Conservation (phyloP, 1,140 invertebrate genomes). For the Plutomurus gul region DNA sequence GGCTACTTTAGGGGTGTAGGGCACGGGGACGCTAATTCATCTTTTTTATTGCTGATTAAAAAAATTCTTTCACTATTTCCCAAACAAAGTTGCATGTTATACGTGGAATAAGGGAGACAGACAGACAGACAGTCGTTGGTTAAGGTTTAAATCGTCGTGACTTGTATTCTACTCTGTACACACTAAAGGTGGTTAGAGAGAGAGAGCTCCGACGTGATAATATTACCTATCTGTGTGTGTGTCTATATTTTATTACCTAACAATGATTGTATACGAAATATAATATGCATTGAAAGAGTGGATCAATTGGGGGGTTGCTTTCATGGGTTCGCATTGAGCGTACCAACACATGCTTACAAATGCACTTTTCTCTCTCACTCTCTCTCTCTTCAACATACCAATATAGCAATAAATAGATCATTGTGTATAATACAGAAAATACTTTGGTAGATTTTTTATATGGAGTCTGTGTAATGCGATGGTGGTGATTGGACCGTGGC, state of each 20-base stretch:
- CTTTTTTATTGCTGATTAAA: not conserved
- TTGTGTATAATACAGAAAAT: not conserved
- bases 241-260: no score
- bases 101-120: no score
- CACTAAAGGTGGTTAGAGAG: no score
- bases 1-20: not conserved
- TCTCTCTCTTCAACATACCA: not conserved
- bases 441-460: not conserved
- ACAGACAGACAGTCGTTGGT: no score
- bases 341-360: not conserved
- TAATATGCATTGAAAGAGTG: no score
- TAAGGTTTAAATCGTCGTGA: no score
- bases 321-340: no score
- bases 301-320: no score
- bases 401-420: not conserved
- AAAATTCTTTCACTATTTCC: not conserved
- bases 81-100: not conserved
- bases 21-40: not conserved
- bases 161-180: no score
- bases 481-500: slow-evolving; percentile 8
- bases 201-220: no score
- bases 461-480: not conserved
- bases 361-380: not conserved
- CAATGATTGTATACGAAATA: no score
- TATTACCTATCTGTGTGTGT: no score